phyloP scores from a whole-genome alignment of 2,888 invertebrate species.

The Drosophila trichaetosa region DNA sequence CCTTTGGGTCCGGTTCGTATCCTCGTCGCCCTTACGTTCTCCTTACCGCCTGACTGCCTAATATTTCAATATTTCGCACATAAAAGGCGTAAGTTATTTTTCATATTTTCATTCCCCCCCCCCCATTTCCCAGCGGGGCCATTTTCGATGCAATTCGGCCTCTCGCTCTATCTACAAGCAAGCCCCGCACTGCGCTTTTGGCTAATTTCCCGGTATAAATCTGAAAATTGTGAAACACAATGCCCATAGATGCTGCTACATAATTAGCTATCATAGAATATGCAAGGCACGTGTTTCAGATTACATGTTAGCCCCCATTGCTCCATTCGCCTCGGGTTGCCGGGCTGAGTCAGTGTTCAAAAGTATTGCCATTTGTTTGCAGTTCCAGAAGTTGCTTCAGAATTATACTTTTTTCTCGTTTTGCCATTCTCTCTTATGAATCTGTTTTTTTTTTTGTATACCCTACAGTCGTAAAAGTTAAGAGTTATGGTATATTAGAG shows the following conservation, averaged over 20 bases:
- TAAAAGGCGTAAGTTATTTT: slow-evolving; percentile 81
- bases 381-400: slow-evolving; percentile 13
- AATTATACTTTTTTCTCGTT: slow-evolving; percentile 17
- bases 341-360: slow-evolving; percentile 1
- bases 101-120: slow-evolving; percentile 57
- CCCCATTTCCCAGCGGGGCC: slow-evolving; percentile 22
- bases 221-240: slow-evolving; percentile 56
- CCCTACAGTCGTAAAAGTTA: not conserved
- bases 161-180: not conserved
- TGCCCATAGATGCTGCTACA: slow-evolving; percentile 44
- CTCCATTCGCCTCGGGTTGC: not conserved
- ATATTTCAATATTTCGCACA: slow-evolving; percentile 79
- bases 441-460: not conserved
- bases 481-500: not conserved
- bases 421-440: slow-evolving; percentile 51
- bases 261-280: slow-evolving; percentile 80
- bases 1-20: slow-evolving; percentile 74
- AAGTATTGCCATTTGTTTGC: slow-evolving; percentile 51
- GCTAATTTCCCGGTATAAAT: slow-evolving; percentile 75
- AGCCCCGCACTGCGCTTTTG: slow-evolving; percentile 40
- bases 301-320: slow-evolving; percentile 39
- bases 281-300: slow-evolving; percentile 63
- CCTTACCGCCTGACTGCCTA: slow-evolving; percentile 43
- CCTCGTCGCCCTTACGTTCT: not conserved
- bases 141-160: slow-evolving; percentile 19